Base-by-base conservation (phyloP, 2,888 invertebrate genomes). In the Amiota minor region DNA sequence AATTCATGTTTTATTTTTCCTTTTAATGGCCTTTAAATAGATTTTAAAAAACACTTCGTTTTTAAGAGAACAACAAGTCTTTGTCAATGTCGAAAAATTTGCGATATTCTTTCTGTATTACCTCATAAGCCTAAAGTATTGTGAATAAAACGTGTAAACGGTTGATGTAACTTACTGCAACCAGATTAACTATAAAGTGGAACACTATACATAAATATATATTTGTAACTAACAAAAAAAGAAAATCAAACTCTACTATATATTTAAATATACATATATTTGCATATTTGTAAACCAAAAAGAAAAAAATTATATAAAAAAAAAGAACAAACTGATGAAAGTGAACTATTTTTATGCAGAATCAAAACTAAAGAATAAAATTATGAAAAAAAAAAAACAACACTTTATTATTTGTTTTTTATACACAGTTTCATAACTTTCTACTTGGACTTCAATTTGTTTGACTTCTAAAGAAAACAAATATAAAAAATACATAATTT, bases 241-340 rank as follows among this genome's bases (percentile, higher is more conserved):
- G 12, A 49, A 35, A 14, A 18, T 10, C 61, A 72, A 45, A 50
- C 20, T 59, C n/a, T 78, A 23, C 23, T 2, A 23, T 35, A 6
- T 35, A 76, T 74, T 80, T 74, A 65, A 71, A 74, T 71, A 50
- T 72, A 45, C n/a, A n/a, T 14, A 62, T 47, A 12, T 65, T 18
- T 18, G 47, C 45, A 10, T 47, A 65, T 74, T 70, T 76, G 59
- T 74, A 70, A 74, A 71, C 61, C 2, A 78, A 72, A 65, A 55
- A 2, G 12, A 14, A 9, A 10, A 65, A 68, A 35, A 12, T 74
- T 64, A 62, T 62, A 16, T 49, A 71, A 46, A 56, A 61, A n/a
- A n/a, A n/a, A 20, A n/a, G 62, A 69, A 70, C 10, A 56, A 16
- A 35, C 35, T 35, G 6, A 35, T 35, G 35, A 35, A 35, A 6